Conservation (phyloP, 2,113 vertebrate genomes). For the Aythya baeri region DNA sequence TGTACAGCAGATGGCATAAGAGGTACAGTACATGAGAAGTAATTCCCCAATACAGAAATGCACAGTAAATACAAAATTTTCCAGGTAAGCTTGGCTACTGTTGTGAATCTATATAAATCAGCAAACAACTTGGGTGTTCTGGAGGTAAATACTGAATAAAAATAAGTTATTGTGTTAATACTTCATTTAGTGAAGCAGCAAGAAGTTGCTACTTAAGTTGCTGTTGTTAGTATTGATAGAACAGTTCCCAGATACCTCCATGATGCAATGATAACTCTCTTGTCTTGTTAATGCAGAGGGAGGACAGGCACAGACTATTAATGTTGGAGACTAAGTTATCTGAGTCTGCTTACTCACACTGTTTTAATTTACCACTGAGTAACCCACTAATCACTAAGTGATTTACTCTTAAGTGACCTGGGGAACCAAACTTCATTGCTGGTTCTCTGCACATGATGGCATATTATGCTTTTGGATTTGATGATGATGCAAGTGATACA, state of each 20-base stretch:
- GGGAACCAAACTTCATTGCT: neutral
- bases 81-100: neutral
- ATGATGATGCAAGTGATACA: too few relatives aligned
- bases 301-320: neutral
- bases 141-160: neutral
- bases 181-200: neutral
- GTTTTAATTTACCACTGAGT: neutral
- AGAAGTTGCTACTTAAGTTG: neutral
- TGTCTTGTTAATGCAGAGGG: neutral
- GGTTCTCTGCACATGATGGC: neutral
- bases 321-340: neutral
- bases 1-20: constrained; percentile 52
- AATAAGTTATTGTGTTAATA: neutral
- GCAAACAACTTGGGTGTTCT: neutral
- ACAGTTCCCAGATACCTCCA: neutral
- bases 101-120: neutral
- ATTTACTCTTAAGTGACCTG: neutral
- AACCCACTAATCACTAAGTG: neutral
- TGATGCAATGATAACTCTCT: neutral
- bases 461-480: neutral
- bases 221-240: neutral
- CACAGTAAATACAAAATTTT: neutral
- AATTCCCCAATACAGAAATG: neutral
- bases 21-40: neutral
- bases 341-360: neutral